Conservation (phyloP, 1,140 invertebrate genomes). For the Heterodera schachtii region DNA sequence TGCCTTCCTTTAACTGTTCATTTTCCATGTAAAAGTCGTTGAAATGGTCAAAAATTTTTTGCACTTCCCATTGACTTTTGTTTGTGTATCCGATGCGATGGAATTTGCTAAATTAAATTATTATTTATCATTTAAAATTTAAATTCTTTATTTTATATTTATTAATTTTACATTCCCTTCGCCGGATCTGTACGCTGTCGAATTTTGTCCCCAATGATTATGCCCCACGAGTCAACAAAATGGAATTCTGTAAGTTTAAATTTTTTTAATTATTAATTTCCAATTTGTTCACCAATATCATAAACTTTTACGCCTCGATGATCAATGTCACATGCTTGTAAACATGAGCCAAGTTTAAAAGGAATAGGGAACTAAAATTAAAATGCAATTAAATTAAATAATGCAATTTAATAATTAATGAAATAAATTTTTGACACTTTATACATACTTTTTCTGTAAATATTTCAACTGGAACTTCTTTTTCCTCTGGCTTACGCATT, state of each 20-base stretch:
- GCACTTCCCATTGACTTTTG: not conserved
- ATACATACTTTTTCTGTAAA: too few species aligned
- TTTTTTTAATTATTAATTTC: not conserved
- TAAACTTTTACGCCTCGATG: not conserved
- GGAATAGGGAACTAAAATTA: not conserved
- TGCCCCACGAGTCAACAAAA: not conserved
- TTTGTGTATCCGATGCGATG: not conserved
- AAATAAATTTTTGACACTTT: too few species aligned
- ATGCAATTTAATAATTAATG: too few species aligned
- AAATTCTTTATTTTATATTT: not conserved
- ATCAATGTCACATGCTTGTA: not conserved
- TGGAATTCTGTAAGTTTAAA: not conserved
- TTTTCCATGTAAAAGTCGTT: not conserved
- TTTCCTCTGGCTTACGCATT: too few species aligned
- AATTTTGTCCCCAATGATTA: not conserved
- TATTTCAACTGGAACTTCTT: too few species aligned
- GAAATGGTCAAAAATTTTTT: not conserved
- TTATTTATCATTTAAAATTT: not conserved
- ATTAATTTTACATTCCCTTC: not conserved
- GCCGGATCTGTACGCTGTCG: not conserved
- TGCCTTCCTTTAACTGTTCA: not conserved
- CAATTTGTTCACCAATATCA: not conserved
- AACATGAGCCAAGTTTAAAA: not conserved
- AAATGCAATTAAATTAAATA: too few species aligned
- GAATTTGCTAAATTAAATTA: not conserved